phyloP scores from a whole-genome alignment of 2,888 invertebrate genomes.

The Drosophila recens region DNA sequence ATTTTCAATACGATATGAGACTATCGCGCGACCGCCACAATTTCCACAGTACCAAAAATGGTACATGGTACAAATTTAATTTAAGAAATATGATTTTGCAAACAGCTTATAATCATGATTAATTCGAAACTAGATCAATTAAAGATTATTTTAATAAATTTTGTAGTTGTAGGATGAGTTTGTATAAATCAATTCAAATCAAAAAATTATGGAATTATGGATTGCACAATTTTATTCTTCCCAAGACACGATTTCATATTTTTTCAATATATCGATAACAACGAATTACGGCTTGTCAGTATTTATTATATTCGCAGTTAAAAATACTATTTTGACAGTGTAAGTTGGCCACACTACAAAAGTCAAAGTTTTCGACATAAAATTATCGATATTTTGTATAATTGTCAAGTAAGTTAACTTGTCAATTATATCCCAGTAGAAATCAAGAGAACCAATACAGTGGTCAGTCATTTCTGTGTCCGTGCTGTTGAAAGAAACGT shows the following conservation, averaged over 20 bases:
- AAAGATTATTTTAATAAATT: too few species aligned
- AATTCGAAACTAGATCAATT: too few species aligned
- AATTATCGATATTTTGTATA: slow-evolving; percentile 5
- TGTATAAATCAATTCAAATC: too few species aligned
- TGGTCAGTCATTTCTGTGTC: slow-evolving; percentile 52
- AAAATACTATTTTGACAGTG: background rate
- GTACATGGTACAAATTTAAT: too few species aligned
- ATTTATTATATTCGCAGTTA: background rate
- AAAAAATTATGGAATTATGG: too few species aligned
- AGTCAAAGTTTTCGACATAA: background rate
- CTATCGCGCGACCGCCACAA: too few species aligned
- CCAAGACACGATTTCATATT: background rate
- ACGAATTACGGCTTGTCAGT: background rate
- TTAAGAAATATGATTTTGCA: too few species aligned
- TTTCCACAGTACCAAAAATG: too few species aligned
- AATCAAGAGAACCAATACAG: slow-evolving; percentile 13
- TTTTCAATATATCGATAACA: background rate
- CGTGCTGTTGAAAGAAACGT: slow-evolving; percentile 49
- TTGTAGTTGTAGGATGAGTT: too few species aligned
- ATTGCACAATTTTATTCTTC: too few species aligned
- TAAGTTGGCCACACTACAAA: background rate
- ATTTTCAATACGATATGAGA: too few species aligned
- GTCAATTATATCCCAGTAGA: slow-evolving; percentile 7
- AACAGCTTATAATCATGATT: too few species aligned
- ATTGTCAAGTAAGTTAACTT: slow-evolving; percentile 11